A percentile compares a stretch with the other conserved stretches of the same genome.
Evolutionary conservation across 2,888 invertebrate species (phyloP).

Genomic region (Dascillus cervinus): DNA sequence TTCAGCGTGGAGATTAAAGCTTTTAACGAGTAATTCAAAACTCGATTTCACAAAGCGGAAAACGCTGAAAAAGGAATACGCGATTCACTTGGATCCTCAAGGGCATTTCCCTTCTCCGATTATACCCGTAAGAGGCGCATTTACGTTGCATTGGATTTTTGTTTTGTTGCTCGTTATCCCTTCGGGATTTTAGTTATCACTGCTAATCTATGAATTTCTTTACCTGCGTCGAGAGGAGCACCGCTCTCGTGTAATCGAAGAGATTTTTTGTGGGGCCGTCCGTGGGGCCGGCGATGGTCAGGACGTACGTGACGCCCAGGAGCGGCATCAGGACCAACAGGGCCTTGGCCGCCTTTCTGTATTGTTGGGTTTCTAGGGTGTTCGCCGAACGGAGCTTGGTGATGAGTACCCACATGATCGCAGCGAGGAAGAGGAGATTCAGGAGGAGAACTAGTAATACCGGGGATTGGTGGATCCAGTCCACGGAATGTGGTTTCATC

Average conservation of each 20-base stretch:
- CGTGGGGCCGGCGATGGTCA: constrained; percentile 79
- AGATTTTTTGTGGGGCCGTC: constrained; percentile 64
- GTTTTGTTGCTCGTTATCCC: too few relatives aligned
- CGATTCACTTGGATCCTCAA: too few relatives aligned
- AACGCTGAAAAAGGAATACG: too few relatives aligned
- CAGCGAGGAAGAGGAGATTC: constrained; percentile 73
- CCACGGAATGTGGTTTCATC: constrained; percentile 72
- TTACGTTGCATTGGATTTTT: too few relatives aligned
- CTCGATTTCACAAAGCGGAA: too few relatives aligned
- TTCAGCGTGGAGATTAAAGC: too few relatives aligned
- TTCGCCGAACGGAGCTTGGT: constrained; percentile 88
- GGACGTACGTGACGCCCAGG: constrained; percentile 83
- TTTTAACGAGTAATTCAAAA: too few relatives aligned
- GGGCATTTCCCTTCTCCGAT: too few relatives aligned
- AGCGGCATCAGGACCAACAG: constrained; percentile 88
- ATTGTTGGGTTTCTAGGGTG: constrained; percentile 83
- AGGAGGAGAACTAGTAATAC: constrained; percentile 73
- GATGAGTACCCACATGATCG: constrained; percentile 89
- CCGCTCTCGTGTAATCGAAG: constrained; percentile 71
- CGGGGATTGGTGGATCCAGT: constrained; percentile 84
- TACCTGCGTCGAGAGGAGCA: constrained; percentile 87
- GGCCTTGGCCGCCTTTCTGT: constrained; percentile 85
- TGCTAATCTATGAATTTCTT: too few relatives aligned
- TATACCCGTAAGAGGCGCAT: too few relatives aligned
- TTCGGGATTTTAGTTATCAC: too few relatives aligned